Evolutionary conservation across 2,113 vertebrate genomes (phyloP).

Genomic region (Typhlomys cinereus): DNA sequence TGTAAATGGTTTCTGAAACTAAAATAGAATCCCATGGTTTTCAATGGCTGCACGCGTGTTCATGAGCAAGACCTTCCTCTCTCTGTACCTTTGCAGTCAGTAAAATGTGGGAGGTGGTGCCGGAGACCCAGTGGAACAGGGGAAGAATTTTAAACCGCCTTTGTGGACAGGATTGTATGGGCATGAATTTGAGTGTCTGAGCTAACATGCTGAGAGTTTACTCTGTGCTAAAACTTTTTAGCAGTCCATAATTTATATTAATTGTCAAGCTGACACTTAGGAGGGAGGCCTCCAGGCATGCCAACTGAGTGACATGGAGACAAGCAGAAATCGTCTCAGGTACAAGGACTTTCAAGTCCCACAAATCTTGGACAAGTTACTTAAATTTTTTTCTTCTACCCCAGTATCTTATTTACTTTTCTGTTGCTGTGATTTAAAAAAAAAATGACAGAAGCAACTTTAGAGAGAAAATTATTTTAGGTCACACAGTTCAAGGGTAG

Average conservation of each 20-base stretch:
- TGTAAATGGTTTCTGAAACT: not conserved
- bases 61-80: not conserved
- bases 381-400: too few relatives aligned
- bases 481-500: too few relatives aligned
- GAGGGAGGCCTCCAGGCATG: not conserved
- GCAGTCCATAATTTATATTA: not conserved
- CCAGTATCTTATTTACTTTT: too few relatives aligned
- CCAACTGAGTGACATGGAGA: not conserved
- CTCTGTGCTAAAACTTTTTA: constrained; percentile 14
- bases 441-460: too few relatives aligned
- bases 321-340: not conserved
- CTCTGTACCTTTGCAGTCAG: not conserved
- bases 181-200: not conserved
- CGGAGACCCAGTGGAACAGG: not conserved
- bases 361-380: not conserved
- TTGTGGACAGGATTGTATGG: not conserved
- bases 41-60: not conserved
- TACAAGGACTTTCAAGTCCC: not conserved
- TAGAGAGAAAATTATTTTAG: too few relatives aligned
- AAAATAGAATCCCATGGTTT: not conserved
- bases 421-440: too few relatives aligned
- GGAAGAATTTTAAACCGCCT: not conserved
- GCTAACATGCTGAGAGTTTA: not conserved
- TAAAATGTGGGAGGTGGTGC: not conserved
- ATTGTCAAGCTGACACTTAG: not conserved